Conservation (phyloP, 1,140 invertebrate genomes). For the Papilio xuthus region DNA sequence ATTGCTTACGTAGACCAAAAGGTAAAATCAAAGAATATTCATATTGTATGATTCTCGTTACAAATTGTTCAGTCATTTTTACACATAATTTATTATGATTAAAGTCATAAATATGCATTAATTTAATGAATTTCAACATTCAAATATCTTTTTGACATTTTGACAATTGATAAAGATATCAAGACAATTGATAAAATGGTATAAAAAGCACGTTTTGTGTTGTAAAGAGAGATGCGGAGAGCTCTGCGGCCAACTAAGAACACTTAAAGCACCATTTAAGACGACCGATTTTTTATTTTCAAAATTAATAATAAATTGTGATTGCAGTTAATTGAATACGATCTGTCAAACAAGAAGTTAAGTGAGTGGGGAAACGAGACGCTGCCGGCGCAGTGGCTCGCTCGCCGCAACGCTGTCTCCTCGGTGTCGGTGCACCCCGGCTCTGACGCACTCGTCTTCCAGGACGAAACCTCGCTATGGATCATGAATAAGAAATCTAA, state of each 20-base stretch:
- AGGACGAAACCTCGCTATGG: slow-evolving; percentile 64
- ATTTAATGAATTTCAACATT: neutral
- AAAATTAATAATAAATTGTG: too few species aligned
- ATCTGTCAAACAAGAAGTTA: slow-evolving; percentile 81
- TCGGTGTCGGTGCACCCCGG: slow-evolving; percentile 75
- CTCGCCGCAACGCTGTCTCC: slow-evolving; percentile 73
- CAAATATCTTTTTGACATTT: too few species aligned
- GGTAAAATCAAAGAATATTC: slow-evolving; percentile 68
- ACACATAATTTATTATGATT: too few species aligned
- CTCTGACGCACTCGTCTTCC: slow-evolving; percentile 55
- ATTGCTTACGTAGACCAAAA: slow-evolving; percentile 88
- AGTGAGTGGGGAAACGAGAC: slow-evolving; percentile 77
- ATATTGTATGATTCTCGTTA: slow-evolving; percentile 18
- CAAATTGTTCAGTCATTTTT: too few species aligned
- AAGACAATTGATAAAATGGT: too few species aligned
- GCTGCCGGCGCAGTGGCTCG: slow-evolving; percentile 63
- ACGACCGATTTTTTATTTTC: slow-evolving; percentile 38
- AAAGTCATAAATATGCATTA: neutral
- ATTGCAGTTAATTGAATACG: slow-evolving; percentile 87
- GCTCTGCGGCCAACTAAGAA: too few species aligned
- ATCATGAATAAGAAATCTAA: slow-evolving; percentile 51
- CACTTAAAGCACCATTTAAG: neutral
- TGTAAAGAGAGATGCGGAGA: too few species aligned
- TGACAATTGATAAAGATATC: too few species aligned
- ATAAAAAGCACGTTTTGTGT: too few species aligned